Conservation (phyloP, 1,140 invertebrate genomes). For the Cheumatopsyche charites region DNA sequence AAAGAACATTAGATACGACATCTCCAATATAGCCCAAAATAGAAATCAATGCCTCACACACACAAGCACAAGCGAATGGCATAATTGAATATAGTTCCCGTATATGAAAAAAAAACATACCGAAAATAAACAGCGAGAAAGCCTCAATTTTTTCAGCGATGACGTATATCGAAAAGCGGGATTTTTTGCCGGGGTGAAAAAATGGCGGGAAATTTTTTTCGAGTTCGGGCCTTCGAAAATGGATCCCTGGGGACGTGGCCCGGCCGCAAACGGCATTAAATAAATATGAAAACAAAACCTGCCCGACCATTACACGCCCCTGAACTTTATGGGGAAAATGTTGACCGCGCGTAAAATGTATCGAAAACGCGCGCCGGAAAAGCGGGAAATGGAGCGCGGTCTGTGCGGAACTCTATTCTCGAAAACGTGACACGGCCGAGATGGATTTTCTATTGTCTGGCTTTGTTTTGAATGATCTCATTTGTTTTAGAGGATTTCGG, state of each 20-base stretch:
- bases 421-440: not conserved
- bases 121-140: not conserved
- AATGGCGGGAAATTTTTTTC: not conserved
- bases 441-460: not conserved
- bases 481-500: no score
- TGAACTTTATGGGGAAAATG: slow-evolving; percentile 14
- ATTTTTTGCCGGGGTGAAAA: slow-evolving; percentile 1
- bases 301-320: not conserved
- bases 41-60: no score
- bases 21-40: no score
- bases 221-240: not conserved
- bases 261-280: slow-evolving; percentile 21
- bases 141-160: not conserved
- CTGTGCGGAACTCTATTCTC: not conserved
- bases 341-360: slow-evolving; percentile 15
- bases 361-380: not conserved
- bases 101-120: slow-evolving; percentile 1
- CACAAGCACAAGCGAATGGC: not conserved
- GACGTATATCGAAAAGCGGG: slow-evolving; percentile 23
- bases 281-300: slow-evolving; percentile 27
- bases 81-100: slow-evolving; percentile 14
- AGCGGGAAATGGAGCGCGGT: not conserved
- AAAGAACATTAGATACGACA: no score
- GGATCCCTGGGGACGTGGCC: not conserved
- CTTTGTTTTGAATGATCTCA: no score